A percentile compares a stretch with the other conserved stretches of the same genome.
phyloP scores from a whole-genome alignment of 1,140 invertebrate species.

The Odontomachus brunneus region DNA sequence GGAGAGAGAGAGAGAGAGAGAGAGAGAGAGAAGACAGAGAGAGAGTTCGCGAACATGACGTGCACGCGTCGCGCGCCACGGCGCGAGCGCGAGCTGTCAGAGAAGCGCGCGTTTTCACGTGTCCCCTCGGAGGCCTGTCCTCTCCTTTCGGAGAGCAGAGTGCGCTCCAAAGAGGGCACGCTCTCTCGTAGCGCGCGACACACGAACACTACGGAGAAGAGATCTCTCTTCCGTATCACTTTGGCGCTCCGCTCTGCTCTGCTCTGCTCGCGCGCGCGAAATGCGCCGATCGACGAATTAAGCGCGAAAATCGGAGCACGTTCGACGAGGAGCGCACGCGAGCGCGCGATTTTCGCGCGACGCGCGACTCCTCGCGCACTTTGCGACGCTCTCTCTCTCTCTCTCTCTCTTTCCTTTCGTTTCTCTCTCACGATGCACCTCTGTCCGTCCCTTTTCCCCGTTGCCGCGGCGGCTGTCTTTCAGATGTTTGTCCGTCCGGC shows the following conservation, averaged over 20 bases:
- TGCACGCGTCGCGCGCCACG: conserved; percentile 49
- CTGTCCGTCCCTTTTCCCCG: conserved; percentile 15
- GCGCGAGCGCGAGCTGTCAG: conserved; percentile 60
- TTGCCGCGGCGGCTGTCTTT: neutral
- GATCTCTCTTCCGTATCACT: too few relatives aligned
- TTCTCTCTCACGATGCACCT: neutral
- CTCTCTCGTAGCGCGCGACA: too few relatives aligned
- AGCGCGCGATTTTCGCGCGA: conserved; percentile 6
- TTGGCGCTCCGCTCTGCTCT: too few relatives aligned
- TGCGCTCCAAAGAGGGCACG: conserved; percentile 27
- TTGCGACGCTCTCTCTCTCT: neutral
- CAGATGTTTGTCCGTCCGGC: neutral
- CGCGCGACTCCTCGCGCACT: neutral
- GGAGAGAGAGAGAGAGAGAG: too few relatives aligned
- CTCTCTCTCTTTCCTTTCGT: neutral
- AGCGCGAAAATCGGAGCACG: neutral
- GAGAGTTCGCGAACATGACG: conserved; percentile 52
- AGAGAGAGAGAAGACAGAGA: too few relatives aligned
- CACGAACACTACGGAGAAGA: too few relatives aligned
- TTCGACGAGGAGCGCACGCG: neutral
- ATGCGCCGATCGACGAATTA: too few relatives aligned
- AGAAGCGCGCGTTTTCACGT: conserved; percentile 65
- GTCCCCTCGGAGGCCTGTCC: conserved; percentile 36
- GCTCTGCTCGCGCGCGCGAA: too few relatives aligned
- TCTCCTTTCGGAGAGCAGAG: neutral